These are phyloP conservation scores for Pseudobourletiella spinata DNA, from an alignment of 1,140 invertebrate species.

Conservation along the genomic window DNA sequence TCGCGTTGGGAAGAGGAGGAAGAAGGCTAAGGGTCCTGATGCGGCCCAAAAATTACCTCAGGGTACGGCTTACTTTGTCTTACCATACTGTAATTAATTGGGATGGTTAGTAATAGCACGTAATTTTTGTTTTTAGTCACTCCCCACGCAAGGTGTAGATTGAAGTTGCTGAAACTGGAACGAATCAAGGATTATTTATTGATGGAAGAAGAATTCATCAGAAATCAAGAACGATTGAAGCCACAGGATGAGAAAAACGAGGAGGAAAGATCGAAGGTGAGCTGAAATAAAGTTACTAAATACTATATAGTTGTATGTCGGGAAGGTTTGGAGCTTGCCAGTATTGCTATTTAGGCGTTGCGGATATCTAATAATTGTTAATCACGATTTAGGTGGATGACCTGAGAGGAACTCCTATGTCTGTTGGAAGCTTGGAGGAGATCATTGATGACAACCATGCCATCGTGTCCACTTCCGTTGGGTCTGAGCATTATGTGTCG, in stretches of 20 bases:
- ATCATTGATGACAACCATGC: constrained; percentile 99
- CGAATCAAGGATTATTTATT: constrained; percentile 97
- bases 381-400: constrained; percentile 79
- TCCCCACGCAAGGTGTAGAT: constrained; percentile 89
- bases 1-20: constrained; percentile 93
- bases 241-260: constrained; percentile 99
- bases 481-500: constrained; percentile 98
- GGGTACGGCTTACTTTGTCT: constrained; percentile 42
- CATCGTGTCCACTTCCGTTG: constrained; percentile 98
- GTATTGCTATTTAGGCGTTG: no score
- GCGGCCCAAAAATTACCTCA: constrained; percentile 93
- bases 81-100: background rate
- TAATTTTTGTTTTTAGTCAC: constrained; percentile 57
- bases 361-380: no score
- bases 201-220: constrained; percentile 99
- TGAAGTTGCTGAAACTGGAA: constrained; percentile 92
- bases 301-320: constrained; percentile 4
- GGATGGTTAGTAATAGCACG: background rate
- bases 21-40: constrained; percentile 93
- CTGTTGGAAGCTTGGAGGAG: constrained; percentile 97
- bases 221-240: constrained; percentile 95
- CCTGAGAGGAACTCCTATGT: constrained; percentile 97
- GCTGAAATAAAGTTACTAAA: no score
- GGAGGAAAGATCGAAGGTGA: constrained; percentile 41
- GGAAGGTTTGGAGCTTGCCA: no score